These are phyloP conservation scores for Hemiprocne comata DNA, from an alignment of 2,113 vertebrate species.

Conservation along the genomic window DNA sequence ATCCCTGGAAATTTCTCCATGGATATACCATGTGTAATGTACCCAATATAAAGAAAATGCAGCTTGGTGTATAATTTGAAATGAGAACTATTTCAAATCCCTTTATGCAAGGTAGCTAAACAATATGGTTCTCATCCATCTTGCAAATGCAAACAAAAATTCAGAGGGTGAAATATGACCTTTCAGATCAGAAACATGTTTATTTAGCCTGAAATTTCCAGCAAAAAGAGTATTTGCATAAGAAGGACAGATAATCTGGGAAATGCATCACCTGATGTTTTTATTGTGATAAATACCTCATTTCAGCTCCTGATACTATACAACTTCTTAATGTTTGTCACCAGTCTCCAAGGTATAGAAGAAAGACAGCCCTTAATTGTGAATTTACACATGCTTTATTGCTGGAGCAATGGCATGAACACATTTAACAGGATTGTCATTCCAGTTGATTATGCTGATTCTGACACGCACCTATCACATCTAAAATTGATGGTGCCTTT, in stretches of 20 bases:
- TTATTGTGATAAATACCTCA: constrained; percentile 71
- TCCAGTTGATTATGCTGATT: constrained; percentile 75
- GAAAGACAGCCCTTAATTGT: constrained; percentile 74
- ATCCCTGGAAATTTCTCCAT: background rate
- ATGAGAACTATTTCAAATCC: constrained; percentile 55
- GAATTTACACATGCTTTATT: constrained; percentile 74
- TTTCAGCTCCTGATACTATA: constrained; percentile 43
- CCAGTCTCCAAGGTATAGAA: constrained; percentile 59
- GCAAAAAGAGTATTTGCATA: constrained; percentile 60
- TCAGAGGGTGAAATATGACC: constrained; percentile 39
- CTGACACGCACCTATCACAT: constrained; percentile 67
- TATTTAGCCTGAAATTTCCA: constrained; percentile 54
- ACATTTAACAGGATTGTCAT: constrained; percentile 70
- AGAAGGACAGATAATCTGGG: constrained; percentile 56
- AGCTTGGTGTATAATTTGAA: constrained; percentile 16
- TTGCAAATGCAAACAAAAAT: constrained; percentile 42
- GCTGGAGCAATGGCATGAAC: constrained; percentile 55
- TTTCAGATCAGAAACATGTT: constrained; percentile 60
- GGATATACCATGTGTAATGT: background rate
- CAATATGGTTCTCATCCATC: constrained; percentile 18
- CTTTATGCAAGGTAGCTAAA: constrained; percentile 36
- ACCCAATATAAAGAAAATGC: background rate
- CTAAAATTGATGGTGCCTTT: constrained; percentile 64
- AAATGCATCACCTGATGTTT: constrained; percentile 69
- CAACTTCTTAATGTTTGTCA: constrained; percentile 70